phyloP scores from a whole-genome alignment of 2,888 invertebrate species.

The Ctenicera cuprea region DNA sequence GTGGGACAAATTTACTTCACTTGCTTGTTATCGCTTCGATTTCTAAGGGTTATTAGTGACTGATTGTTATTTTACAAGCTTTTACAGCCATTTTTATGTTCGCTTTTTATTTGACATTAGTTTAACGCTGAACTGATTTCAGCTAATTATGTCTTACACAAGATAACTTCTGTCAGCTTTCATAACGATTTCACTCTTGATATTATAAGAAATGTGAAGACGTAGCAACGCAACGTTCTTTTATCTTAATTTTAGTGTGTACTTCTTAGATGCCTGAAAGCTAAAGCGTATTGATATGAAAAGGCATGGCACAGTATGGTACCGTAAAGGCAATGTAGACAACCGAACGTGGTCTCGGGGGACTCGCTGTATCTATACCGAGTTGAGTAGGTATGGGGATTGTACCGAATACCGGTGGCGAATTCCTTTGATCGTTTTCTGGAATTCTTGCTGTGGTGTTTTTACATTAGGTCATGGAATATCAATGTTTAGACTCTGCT shows the following conservation, averaged over 20 bases:
- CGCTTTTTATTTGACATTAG: no score
- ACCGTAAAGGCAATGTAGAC: conserved; percentile 47
- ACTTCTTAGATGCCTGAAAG: conserved; percentile 17
- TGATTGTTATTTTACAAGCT: conserved; percentile 28
- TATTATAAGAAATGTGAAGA: no score
- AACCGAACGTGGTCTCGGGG: conserved; percentile 42
- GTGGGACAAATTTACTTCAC: conserved; percentile 6
- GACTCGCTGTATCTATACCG: conserved; percentile 38
- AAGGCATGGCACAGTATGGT: conserved; percentile 32
- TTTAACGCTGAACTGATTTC: no score
- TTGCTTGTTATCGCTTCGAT: conserved; percentile 19
- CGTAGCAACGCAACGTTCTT: no score
- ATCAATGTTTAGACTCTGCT: background rate
- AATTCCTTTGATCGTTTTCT: conserved; percentile 44
- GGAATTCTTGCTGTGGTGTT: conserved; percentile 33
- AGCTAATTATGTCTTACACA: background rate
- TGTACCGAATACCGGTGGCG: conserved; percentile 40
- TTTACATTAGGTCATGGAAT: conserved; percentile 19
- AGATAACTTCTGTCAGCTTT: no score
- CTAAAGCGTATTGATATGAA: conserved; percentile 34
- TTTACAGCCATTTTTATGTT: background rate
- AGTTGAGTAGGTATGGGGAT: conserved; percentile 35
- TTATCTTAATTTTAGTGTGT: background rate
- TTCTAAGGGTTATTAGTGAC: conserved; percentile 22
- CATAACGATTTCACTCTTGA: no score